A percentile compares a stretch with the other conserved stretches of the same genome.
These are phyloP conservation scores for Eudyptes chrysolophus DNA, from an alignment of 2,113 vertebrate genomes.

Conservation along the genomic window DNA sequence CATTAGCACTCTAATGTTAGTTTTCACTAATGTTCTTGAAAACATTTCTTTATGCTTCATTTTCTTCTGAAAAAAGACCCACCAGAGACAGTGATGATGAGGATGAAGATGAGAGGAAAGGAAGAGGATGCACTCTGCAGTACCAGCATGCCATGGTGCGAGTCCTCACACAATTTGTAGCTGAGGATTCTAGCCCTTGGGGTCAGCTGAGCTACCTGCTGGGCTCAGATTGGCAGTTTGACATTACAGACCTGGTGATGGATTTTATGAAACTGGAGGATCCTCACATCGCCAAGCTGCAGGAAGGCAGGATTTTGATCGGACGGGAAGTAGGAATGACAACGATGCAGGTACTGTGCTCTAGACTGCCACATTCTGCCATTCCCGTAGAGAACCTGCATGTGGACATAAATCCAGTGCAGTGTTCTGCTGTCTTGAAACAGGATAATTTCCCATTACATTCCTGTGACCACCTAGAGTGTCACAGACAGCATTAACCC, in stretches of 20 bases:
- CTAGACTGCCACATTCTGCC: not conserved
- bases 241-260: slow-evolving; percentile 89
- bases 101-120: slow-evolving; percentile 89
- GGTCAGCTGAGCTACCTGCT: slow-evolving; percentile 86
- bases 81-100: slow-evolving; percentile 91
- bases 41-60: not conserved
- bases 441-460: not conserved
- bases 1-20: not conserved
- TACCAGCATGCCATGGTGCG: slow-evolving; percentile 92
- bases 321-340: slow-evolving; percentile 91
- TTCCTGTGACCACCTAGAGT: not conserved
- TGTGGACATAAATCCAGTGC: not conserved
- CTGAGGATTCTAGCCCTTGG: slow-evolving; percentile 81
- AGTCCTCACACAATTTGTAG: slow-evolving; percentile 92
- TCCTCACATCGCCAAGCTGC: slow-evolving; percentile 83
- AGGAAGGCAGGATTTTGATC: slow-evolving; percentile 82
- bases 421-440: not conserved
- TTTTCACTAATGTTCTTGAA: not conserved
- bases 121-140: slow-evolving; percentile 88
- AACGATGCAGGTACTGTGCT: slow-evolving; percentile 85
- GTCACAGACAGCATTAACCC: not conserved
- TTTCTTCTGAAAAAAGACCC: slow-evolving; percentile 69
- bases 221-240: slow-evolving; percentile 89
- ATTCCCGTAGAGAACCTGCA: not conserved
- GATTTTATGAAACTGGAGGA: slow-evolving; percentile 93